Base-by-base conservation (phyloP, 1,140 invertebrate genomes). In the Rhizoglyphus robini region DNA sequence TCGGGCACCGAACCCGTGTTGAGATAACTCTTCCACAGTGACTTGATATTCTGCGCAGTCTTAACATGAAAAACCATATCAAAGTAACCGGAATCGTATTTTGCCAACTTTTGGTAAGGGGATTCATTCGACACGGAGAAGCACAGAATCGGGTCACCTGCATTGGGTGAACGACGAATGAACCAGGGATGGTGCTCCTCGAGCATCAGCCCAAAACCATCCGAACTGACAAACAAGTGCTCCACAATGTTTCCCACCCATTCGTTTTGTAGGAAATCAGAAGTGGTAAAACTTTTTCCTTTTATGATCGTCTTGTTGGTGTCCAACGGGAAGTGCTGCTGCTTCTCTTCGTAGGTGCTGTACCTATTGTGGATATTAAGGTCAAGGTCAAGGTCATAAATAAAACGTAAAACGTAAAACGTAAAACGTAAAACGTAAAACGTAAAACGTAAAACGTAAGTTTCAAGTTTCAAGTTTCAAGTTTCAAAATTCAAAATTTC, bases 41-140 rank as follows among this genome's bases (percentile, higher is more conserved):
- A 30, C 86, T 84, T 72, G 85, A 90, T 69, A 84, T 81, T 0
- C 85, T 86, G 90, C 90, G 94, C 0, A 90, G 95, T 57, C 11
- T 13, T 46, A 23, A 15, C 23, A 23, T 46, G 15, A 23, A 15
- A 46, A 23, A 23, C 41, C 15, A 46, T 23, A 15, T 46, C 23
- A 23, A 46, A 23, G 41, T 46, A 46, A 46, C 15, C 15, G 15
- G 15, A 23, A 46, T 15, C 15, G 41, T 46, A 23, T 46, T 82
- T 76, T 69, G 88, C 84, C 0, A 89, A 88, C 54, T 80, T 76
- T 1, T 76, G 81, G 1, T 68, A 76, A 0, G 87, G 86, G 69
- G 81, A 82, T 2, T 79, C 78, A 20, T 86, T 75, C 65, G 80
- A 76, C 1, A 69, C 88, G 85, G 0, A 85, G 83, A 11, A 74